Base-by-base conservation (phyloP, 2,797 vertebrate genomes). In the Danio tinwini region DNA sequence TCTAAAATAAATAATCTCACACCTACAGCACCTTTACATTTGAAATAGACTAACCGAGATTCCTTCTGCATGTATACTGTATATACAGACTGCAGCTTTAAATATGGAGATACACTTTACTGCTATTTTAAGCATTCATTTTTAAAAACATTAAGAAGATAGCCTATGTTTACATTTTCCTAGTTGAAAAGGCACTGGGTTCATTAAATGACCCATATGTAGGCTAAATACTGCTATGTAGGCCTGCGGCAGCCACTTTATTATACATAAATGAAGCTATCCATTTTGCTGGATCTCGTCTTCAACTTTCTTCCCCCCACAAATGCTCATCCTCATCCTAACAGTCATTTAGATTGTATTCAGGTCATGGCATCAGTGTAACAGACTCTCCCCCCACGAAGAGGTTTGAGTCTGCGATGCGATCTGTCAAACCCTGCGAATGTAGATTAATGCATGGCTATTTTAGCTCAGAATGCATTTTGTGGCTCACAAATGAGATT, bases 341-440 rank as follows among this genome's bases (percentile, higher is more conserved):
- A 49, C 10, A 64, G 61, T n/a, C 17, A 16, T 77, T 67, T 67
- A 76, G 74, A 76, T 70, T 59, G 16, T 40, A 42, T 68, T 45
- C 65, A 70, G 55, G 76, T 78, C 45, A 50, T 50, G 17, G 13
- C 29, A 70, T 59, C 45, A 50, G n/a, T 21, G n/a, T 29, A 47
- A 68, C 13, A 59, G 65, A 61, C 55, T 53, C 53, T 59, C 21
- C 44, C 44, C 59, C 59, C 5, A 75, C 8, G 50, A 50, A 37
- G 45, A 13, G n/a, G 12, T 29, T 59, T 29, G 70, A 59, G 55
- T 29, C 56, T 17, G 40, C 44, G 42, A 65, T 52, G 47, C 21
- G 21, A 70, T 70, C 49, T 53, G 72, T 58, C 53, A 72, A 58
- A 72, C 21, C 56, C 19, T 61, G 8, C 47, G 42, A 47, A 49